Evolutionary conservation across 2,113 vertebrate genomes (phyloP).

Genomic region (Microtus pennsylvanicus): DNA sequence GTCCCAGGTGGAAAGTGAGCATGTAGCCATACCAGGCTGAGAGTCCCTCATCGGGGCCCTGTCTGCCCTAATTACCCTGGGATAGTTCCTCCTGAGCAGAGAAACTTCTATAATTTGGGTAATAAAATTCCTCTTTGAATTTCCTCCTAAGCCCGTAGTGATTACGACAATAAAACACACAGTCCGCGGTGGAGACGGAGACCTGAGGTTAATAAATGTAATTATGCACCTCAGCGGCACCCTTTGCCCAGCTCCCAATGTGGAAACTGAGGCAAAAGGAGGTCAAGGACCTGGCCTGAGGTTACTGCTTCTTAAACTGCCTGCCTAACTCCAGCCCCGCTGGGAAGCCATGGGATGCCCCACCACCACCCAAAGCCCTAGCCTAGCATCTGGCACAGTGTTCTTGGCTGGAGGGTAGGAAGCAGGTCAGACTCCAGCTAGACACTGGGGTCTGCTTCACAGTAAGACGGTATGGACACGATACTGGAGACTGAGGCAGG

Average conservation of each 20-base stretch:
- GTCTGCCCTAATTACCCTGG: conserved; percentile 46
- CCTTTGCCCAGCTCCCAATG: not conserved
- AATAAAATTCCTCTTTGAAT: conserved; percentile 78
- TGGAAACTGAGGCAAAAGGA: conserved; percentile 72
- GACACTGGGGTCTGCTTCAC: fast-evolving
- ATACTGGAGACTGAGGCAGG: not conserved
- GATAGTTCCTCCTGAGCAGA: not conserved
- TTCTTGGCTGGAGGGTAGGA: not conserved
- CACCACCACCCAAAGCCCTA: fast-evolving
- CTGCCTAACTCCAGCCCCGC: not conserved
- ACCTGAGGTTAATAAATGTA: not conserved
- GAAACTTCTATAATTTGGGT: conserved; percentile 69
- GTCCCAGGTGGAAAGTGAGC: not conserved
- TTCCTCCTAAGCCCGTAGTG: conserved; percentile 52
- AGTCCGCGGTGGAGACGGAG: not conserved
- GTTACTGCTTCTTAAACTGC: not conserved
- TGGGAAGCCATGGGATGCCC: fast-evolving
- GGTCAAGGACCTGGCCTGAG: conserved; percentile 35
- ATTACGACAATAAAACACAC: conserved; percentile 56
- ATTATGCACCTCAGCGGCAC: conserved; percentile 23
- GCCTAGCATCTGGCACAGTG: fast-evolving
- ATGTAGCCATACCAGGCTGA: too few relatives aligned
- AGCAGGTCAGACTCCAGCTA: not conserved
- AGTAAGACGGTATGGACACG: not conserved
- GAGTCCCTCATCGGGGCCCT: not conserved